Conservation (phyloP, 64 coral and sea anemone species). For the Montipora foliosa region DNA sequence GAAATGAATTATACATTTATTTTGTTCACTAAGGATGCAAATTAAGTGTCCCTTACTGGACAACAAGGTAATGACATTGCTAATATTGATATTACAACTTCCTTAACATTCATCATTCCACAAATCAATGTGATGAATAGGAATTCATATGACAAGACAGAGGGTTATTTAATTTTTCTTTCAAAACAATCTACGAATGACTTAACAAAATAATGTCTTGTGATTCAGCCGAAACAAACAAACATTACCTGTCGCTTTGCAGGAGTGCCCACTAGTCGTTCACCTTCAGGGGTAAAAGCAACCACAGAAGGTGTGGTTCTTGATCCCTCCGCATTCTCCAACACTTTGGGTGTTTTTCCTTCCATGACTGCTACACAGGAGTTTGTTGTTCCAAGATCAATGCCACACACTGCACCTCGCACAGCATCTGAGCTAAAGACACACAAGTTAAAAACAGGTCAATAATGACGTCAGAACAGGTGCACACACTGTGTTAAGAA, state of each 20-base stretch:
- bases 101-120: no score
- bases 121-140: no score
- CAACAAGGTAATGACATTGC: no score
- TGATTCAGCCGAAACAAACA: no score
- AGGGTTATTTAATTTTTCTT: no score
- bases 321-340: conserved; percentile 95
- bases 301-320: conserved; percentile 93
- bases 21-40: no score
- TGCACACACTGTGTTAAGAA: background rate
- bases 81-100: no score
- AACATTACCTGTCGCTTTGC: conserved; percentile 87
- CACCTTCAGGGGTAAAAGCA: conserved; percentile 86
- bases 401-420: conserved; percentile 90
- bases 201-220: no score
- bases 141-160: no score
- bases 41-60: no score
- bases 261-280: conserved; percentile 93
- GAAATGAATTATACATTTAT: no score
- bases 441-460: background rate
- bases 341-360: conserved; percentile 91
- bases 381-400: conserved; percentile 94
- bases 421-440: conserved; percentile 81
- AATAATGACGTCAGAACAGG: background rate
- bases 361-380: conserved; percentile 99
- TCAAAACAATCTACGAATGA: no score